A percentile compares a stretch with the other conserved stretches of the same genome.
These are phyloP conservation scores for Heliothis peltigera DNA, from an alignment of 2,888 invertebrate genomes.

Conservation along the genomic window DNA sequence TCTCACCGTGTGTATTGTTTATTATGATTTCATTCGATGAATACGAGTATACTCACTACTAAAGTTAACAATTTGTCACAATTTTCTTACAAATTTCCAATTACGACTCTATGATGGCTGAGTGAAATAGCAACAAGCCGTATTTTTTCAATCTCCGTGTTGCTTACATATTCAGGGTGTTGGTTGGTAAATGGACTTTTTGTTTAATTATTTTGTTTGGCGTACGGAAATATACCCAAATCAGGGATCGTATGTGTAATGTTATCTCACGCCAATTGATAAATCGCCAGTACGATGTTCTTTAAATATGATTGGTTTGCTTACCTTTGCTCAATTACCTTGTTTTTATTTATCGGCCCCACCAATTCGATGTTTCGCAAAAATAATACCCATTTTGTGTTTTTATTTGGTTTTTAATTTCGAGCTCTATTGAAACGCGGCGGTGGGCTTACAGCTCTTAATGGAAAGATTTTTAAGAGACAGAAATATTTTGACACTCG, in stretches of 20 bases:
- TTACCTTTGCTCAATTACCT: not conserved
- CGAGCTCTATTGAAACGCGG: constrained; percentile 40
- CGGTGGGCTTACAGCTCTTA: constrained; percentile 45
- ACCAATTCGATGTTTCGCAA: constrained; percentile 48
- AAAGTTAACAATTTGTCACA: no score
- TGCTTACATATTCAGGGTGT: no score
- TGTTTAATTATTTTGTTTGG: not conserved
- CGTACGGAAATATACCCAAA: not conserved
- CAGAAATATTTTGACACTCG: constrained; percentile 25
- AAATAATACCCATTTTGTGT: constrained; percentile 60
- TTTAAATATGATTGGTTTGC: constrained; percentile 2
- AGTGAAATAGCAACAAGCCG: no score
- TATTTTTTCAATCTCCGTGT: no score
- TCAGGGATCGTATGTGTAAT: not conserved
- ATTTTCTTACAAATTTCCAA: no score
- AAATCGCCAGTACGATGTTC: not conserved
- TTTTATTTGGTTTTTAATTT: constrained; percentile 59
- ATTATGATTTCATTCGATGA: constrained; percentile 10
- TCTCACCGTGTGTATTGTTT: constrained; percentile 14
- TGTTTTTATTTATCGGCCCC: constrained; percentile 39
- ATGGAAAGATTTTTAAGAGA: constrained; percentile 34
- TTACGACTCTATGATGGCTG: no score
- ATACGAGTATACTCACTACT: no score
- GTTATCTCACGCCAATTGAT: constrained; percentile 1
- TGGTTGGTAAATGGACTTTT: not conserved